phyloP scores from a whole-genome alignment of 92 coral and sea anemone genomes.

The Phymanthus crucifer region DNA sequence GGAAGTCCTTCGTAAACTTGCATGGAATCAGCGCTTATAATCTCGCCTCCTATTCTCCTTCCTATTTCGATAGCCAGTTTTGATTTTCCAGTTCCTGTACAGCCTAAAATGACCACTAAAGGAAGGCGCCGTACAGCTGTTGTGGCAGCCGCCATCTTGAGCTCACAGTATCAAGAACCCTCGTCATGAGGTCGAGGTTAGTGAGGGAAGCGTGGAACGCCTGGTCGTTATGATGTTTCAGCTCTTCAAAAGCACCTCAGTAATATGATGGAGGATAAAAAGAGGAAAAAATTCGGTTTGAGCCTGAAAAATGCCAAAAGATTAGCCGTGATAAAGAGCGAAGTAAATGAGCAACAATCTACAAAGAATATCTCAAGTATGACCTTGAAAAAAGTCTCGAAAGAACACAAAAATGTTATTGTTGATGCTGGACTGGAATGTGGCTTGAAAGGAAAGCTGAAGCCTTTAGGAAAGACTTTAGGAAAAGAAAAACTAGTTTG shows the following conservation, averaged over 20 bases:
- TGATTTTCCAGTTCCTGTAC: slow-evolving; percentile 97
- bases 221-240: slow-evolving; percentile 8
- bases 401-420: neutral
- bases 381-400: too few species aligned
- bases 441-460: neutral
- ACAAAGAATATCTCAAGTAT: neutral
- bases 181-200: slow-evolving; percentile 11
- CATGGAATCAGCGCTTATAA: slow-evolving; percentile 98
- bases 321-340: neutral
- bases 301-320: slow-evolving; percentile 31
- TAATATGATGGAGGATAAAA: slow-evolving; percentile 17
- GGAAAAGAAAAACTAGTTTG: neutral
- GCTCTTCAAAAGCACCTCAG: neutral
- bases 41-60: slow-evolving; percentile 83
- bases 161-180: neutral
- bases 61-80: slow-evolving; percentile 97
- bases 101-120: slow-evolving; percentile 91
- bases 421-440: neutral
- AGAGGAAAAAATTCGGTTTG: slow-evolving; percentile 33
- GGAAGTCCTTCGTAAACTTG: slow-evolving; percentile 94
- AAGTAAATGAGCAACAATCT: neutral
- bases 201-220: slow-evolving; percentile 11
- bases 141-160: slow-evolving; percentile 37
- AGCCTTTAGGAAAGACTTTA: neutral
- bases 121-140: slow-evolving; percentile 65